These are phyloP conservation scores for Dichetophora obliterata DNA, from an alignment of 2,888 invertebrate species.

Conservation along the genomic window DNA sequence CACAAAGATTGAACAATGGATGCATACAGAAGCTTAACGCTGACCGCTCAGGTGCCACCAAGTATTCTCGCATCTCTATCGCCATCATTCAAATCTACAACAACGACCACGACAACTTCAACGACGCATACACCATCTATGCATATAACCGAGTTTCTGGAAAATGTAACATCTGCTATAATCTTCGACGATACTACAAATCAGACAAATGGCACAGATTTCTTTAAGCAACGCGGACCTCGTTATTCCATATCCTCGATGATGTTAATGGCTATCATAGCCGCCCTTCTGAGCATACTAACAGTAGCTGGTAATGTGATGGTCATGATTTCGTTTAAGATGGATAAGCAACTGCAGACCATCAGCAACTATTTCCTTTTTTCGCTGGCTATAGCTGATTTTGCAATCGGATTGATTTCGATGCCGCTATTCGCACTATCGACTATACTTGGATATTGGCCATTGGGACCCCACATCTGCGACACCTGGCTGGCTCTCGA, in stretches of 20 bases:
- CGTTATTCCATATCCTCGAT: conserved; percentile 80
- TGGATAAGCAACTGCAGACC: conserved; percentile 98
- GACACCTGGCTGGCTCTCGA: conserved; percentile 98
- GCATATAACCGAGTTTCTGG: conserved; percentile 53
- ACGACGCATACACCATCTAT: conserved; percentile 51
- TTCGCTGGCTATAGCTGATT: conserved; percentile 97
- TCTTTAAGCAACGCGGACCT: conserved; percentile 70
- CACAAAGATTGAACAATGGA: conserved; percentile 38
- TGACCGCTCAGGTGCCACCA: conserved; percentile 66
- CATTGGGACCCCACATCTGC: conserved; percentile 89
- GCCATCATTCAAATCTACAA: conserved; percentile 63
- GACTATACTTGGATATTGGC: conserved; percentile 94
- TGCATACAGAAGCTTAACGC: conserved; percentile 50
- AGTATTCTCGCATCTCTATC: conserved; percentile 65
- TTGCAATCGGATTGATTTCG: conserved; percentile 95
- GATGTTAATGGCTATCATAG: conserved; percentile 81
- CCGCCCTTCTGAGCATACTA: conserved; percentile 83
- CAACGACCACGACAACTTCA: conserved; percentile 63
- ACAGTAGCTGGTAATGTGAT: conserved; percentile 96
- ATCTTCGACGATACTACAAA: conserved; percentile 51
- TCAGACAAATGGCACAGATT: conserved; percentile 56
- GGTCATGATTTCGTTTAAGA: conserved; percentile 98
- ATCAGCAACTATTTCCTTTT: conserved; percentile 98
- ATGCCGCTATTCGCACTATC: conserved; percentile 98
- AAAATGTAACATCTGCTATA: conserved; percentile 61